These are phyloP conservation scores for Malthinus seriepunctatus DNA, from an alignment of 2,888 invertebrate genomes.

Conservation along the genomic window DNA sequence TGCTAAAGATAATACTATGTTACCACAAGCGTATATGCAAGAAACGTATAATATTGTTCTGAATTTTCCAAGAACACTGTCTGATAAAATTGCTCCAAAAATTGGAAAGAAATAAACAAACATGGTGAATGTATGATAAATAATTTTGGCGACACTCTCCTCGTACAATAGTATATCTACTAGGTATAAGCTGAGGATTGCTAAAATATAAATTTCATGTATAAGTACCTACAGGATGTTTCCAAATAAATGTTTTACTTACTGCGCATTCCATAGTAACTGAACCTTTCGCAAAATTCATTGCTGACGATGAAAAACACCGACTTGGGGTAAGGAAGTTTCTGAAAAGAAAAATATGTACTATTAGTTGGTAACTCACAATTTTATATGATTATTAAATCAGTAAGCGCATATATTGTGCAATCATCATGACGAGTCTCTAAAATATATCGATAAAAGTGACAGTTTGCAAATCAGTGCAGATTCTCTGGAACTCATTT, in stretches of 20 bases:
- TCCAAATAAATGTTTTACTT: conserved; percentile 52
- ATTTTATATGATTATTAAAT: too few relatives aligned
- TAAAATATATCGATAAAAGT: too few relatives aligned
- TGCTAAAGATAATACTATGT: conserved; percentile 72
- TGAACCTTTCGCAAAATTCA: conserved; percentile 98
- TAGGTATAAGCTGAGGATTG: conserved; percentile 90
- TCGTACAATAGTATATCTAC: conserved; percentile 73
- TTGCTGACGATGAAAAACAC: conserved; percentile 93
- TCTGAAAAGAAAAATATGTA: conserved; percentile 59
- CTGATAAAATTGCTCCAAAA: conserved; percentile 91
- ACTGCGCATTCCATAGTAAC: conserved; percentile 97
- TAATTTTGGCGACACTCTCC: conserved; percentile 77
- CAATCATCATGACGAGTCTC: too few relatives aligned
- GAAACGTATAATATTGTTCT: conserved; percentile 89
- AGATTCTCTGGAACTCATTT: too few relatives aligned
- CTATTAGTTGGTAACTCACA: too few relatives aligned
- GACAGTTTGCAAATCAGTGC: too few relatives aligned
- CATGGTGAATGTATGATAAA: conserved; percentile 89
- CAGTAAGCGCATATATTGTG: too few relatives aligned
- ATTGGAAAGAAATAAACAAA: conserved; percentile 88
- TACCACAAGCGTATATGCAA: conserved; percentile 84
- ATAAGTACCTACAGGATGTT: neutral
- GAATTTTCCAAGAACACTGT: conserved; percentile 90
- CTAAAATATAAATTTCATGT: conserved; percentile 57
- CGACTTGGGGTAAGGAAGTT: conserved; percentile 79